A percentile compares a stretch with the other conserved stretches of the same genome.
Conservation (phyloP, 1,140 invertebrate genomes). For the Luehdorfia chinensis region DNA sequence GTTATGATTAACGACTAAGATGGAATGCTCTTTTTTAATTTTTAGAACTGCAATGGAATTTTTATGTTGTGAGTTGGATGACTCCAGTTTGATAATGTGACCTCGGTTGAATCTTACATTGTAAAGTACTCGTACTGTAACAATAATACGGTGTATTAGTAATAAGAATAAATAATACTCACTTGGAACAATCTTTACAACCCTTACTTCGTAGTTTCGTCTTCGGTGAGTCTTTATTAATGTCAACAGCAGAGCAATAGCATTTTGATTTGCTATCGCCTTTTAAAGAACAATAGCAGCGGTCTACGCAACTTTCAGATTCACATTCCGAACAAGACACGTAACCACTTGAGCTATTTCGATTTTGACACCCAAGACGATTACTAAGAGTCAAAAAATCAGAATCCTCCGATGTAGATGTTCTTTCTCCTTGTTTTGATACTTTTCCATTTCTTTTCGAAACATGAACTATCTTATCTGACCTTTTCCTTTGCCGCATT, state of each 20-base stretch:
- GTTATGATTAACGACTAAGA: too few species aligned
- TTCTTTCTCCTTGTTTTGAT: slow-evolving; percentile 67
- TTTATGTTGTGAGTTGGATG: too few species aligned
- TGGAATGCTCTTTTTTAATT: too few species aligned
- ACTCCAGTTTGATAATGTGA: too few species aligned
- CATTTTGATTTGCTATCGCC: slow-evolving; percentile 56
- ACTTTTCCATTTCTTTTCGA: slow-evolving; percentile 64
- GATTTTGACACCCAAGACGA: slow-evolving; percentile 78
- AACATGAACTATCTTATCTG: slow-evolving; percentile 56
- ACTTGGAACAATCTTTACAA: slow-evolving; percentile 68
- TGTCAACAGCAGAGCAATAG: slow-evolving; percentile 49
- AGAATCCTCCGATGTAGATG: slow-evolving; percentile 82
- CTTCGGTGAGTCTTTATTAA: slow-evolving; percentile 45
- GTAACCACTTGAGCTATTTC: slow-evolving; percentile 85
- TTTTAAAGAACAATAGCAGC: slow-evolving; percentile 83
- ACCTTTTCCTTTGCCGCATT: slow-evolving; percentile 63
- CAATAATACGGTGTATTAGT: too few species aligned
- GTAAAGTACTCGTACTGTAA: too few species aligned
- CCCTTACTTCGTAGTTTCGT: slow-evolving; percentile 45
- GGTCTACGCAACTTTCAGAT: slow-evolving; percentile 87
- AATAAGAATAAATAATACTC: slow-evolving; percentile 30
- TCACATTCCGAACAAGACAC: slow-evolving; percentile 93
- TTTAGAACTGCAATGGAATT: too few species aligned
- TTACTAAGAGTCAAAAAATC: slow-evolving; percentile 79
- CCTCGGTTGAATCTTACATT: too few species aligned